Conservation (phyloP, 1,140 invertebrate species). For the Formica exsecta region DNA sequence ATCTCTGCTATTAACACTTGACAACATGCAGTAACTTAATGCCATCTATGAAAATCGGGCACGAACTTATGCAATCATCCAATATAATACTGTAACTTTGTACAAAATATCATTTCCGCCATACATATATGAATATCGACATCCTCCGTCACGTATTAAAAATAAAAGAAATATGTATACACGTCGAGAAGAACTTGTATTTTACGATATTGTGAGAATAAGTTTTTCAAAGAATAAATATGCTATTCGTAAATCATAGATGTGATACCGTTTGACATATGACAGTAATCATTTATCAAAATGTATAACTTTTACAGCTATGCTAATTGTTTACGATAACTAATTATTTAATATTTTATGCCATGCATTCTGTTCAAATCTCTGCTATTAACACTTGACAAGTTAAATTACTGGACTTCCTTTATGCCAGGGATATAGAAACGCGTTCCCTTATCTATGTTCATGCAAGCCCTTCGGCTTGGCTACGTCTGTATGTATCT, state of each 20-base stretch:
- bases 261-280: constrained; percentile 8
- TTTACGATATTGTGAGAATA: background rate
- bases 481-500: too few relatives aligned
- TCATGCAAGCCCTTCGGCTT: constrained; percentile 18
- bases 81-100: background rate
- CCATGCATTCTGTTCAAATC: background rate
- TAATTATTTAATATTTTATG: constrained; percentile 26
- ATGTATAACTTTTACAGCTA: constrained; percentile 17
- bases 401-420: constrained; percentile 23
- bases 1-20: background rate
- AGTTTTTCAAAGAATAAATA: background rate
- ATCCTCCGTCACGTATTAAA: background rate
- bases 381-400: constrained; percentile 19
- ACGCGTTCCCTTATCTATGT: constrained; percentile 25
- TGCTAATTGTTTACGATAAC: too few relatives aligned
- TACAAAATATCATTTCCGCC: constrained; percentile 25
- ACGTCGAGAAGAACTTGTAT: background rate
- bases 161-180: constrained; percentile 1
- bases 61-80: too few relatives aligned
- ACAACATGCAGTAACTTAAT: too few relatives aligned
- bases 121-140: constrained; percentile 25
- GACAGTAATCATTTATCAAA: background rate
- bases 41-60: too few relatives aligned
- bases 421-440: background rate
- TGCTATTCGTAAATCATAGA: constrained; percentile 36